A percentile compares a stretch with the other conserved stretches of the same genome.
Evolutionary conservation across 2,888 invertebrate species (phyloP).

Genomic region (Galerucella nymphaeae): DNA sequence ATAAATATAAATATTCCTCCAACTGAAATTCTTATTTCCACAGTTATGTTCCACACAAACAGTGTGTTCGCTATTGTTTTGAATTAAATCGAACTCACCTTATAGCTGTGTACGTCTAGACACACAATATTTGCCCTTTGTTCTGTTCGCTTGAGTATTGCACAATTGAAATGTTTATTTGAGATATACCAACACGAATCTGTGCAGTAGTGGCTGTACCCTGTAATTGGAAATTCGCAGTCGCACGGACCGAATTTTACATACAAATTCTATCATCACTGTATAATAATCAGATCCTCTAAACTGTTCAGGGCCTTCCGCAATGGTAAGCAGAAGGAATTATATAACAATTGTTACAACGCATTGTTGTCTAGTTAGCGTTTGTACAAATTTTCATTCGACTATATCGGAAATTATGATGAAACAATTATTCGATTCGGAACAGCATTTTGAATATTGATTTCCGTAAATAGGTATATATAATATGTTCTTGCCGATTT

Average conservation of each 20-base stretch:
- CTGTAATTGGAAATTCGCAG: conserved; percentile 47
- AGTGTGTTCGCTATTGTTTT: background rate
- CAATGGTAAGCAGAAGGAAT: background rate
- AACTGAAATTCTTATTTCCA: too few relatives aligned
- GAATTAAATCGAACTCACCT: background rate
- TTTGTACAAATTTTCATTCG: too few relatives aligned
- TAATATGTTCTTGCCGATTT: too few relatives aligned
- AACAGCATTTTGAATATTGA: too few relatives aligned
- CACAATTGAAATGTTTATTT: conserved; percentile 31
- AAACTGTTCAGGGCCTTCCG: conserved; percentile 19
- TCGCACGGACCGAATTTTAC: conserved; percentile 51
- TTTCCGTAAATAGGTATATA: too few relatives aligned
- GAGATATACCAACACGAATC: conserved; percentile 36
- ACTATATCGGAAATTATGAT: too few relatives aligned
- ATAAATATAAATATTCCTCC: too few relatives aligned
- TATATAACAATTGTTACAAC: background rate
- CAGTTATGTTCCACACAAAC: too few relatives aligned
- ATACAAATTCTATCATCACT: conserved; percentile 53
- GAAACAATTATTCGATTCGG: too few relatives aligned
- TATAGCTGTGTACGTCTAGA: background rate
- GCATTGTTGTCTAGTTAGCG: too few relatives aligned
- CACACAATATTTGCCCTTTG: conserved; percentile 18
- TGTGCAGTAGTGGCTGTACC: conserved; percentile 35
- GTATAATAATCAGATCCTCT: conserved; percentile 46
- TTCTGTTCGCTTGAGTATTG: conserved; percentile 19